These are phyloP conservation scores for Lepidonotus clava DNA, from an alignment of 2,888 invertebrate species.

Conservation along the genomic window DNA sequence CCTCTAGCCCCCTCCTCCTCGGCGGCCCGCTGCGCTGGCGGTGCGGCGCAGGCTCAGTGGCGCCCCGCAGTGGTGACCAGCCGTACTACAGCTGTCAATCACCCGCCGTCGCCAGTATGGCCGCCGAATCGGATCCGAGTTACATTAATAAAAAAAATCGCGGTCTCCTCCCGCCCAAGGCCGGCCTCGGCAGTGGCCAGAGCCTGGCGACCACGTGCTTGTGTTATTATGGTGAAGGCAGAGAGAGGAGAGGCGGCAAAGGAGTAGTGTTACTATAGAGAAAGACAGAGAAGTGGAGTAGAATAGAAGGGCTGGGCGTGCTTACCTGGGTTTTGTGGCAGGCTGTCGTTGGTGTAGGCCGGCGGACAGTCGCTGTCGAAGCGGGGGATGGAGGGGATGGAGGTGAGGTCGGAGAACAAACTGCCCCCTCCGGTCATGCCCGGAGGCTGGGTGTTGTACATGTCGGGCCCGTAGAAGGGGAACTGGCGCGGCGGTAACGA, in stretches of 20 bases:
- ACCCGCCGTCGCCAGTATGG: not conserved
- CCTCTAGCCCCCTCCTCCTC: not conserved
- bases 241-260: not conserved
- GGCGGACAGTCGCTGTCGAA: slow-evolving; percentile 54
- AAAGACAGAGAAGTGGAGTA: not conserved
- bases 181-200: not conserved
- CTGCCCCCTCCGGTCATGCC: slow-evolving; percentile 51
- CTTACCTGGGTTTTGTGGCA: slow-evolving; percentile 55
- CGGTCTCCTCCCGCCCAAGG: slow-evolving; percentile 49
- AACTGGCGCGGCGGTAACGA: slow-evolving; percentile 55
- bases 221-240: not conserved
- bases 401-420: slow-evolving; percentile 56
- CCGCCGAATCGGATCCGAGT: slow-evolving; percentile 50
- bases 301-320: not conserved
- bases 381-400: slow-evolving; percentile 56
- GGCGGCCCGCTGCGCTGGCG: not conserved
- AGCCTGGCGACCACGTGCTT: slow-evolving; percentile 25
- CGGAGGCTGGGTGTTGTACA: slow-evolving; percentile 56
- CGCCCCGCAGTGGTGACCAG: not conserved
- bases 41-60: slow-evolving; percentile 14
- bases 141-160: slow-evolving; percentile 54
- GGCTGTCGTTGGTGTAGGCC: slow-evolving; percentile 47
- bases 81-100: slow-evolving; percentile 45
- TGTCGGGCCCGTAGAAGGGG: slow-evolving; percentile 58
- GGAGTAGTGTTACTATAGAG: not conserved